Base-by-base conservation (phyloP, 2,797 vertebrate species). In the Arctocebus calabarensis region DNA sequence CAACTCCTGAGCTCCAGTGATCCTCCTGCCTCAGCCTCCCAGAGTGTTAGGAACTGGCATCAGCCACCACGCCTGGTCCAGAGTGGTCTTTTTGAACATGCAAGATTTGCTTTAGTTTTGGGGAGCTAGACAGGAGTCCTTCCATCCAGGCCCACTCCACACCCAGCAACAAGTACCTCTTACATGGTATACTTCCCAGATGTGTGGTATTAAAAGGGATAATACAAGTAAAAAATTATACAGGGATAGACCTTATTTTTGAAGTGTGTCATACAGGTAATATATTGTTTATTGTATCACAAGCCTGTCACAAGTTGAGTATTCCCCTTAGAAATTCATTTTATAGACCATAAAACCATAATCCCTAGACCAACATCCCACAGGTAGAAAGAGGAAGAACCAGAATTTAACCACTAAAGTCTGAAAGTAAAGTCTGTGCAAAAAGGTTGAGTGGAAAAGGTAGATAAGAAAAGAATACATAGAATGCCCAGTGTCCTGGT, bases 281-380 rank as follows among this genome's bases (percentile, higher is more conserved):
- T 4, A 1, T 10, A 2, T 23, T 14, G 32, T 22, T 19, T 2
- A 1, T 73, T 7, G 0, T 1, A 7, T 12, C 19, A 9, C 10
- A 29, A 91, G 17, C 12, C 66, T 40, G 5, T 37, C 55, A 1
- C 16, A 4, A 73, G 43, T 3, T 27, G 12, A 29, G 23, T 2
- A 10, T 16, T 23, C 59, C 5, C 0, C 23, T 29, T 20, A 78
- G 9, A 10, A 13, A 5, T 16, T 68, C 37, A 32, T 52, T 82
- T 71, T 22, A 75, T 19, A 68, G 64, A 16, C 7, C 10, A 5
- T n/a, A 52, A 78, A 93, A 52, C 4, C 9, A 2, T 20, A 57
- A 27, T 34, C 52, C 70, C 27, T 8, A 19, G 43, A 37, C 17
- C 32, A 32, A 85, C 14, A 91, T 32, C 17, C 55, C 84, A 77